A percentile compares a stretch with the other conserved stretches of the same genome.
These are phyloP conservation scores for Tonatia bakeri DNA, from an alignment of 2,113 vertebrate genomes.

Conservation along the genomic window DNA sequence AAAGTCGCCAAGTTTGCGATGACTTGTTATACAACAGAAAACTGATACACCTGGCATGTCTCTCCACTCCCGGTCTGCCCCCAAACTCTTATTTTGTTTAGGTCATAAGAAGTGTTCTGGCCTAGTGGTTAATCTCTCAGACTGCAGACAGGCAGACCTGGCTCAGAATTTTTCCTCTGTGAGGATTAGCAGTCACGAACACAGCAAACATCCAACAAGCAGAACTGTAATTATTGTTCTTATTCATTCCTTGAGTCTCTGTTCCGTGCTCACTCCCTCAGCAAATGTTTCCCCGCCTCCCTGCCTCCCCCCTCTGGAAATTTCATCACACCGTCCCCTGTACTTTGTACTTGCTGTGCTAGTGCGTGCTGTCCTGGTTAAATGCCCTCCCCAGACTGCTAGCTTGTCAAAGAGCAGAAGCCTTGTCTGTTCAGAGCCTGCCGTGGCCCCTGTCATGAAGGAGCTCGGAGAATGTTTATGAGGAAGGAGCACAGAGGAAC, in stretches of 20 bases:
- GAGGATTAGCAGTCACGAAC: background rate
- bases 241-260: background rate
- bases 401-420: background rate
- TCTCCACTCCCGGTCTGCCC: background rate
- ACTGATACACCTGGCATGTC: background rate
- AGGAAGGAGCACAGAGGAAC: background rate
- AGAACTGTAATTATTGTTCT: background rate
- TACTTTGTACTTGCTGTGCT: background rate
- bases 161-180: background rate
- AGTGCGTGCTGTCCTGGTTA: background rate
- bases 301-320: background rate
- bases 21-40: slow-evolving; percentile 10
- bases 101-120: background rate
- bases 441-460: background rate
- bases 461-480: background rate
- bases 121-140: background rate
- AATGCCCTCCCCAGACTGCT: background rate
- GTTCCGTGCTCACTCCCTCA: background rate
- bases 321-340: background rate
- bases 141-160: background rate
- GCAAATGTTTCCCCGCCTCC: background rate
- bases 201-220: background rate
- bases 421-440: background rate
- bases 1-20: background rate
- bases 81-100: background rate